Conservation (phyloP, 1,140 invertebrate genomes). For the Nixonia krombeini region DNA sequence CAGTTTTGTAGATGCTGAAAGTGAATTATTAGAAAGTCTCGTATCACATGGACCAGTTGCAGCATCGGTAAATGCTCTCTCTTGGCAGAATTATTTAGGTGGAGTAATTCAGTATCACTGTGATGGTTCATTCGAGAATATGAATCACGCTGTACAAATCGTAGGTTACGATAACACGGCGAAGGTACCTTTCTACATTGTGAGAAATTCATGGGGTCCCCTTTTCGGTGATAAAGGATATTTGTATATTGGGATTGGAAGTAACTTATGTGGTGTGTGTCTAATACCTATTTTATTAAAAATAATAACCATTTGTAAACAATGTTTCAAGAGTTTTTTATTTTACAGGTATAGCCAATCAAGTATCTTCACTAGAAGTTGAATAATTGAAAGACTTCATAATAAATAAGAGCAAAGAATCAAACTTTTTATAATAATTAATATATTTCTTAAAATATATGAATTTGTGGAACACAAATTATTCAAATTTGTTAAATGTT, state of each 20-base stretch:
- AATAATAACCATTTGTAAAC: conserved; percentile 19
- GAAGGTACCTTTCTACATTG: conserved; percentile 85
- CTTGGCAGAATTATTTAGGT: conserved; percentile 91
- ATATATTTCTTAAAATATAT: no score
- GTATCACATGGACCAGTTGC: conserved; percentile 82
- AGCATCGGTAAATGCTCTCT: conserved; percentile 85
- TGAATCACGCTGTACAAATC: conserved; percentile 90
- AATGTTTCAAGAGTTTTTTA: no score
- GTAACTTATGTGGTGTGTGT: conserved; percentile 88
- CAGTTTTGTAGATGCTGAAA: conserved; percentile 79
- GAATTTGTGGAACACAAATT: no score
- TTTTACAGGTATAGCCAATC: conserved; percentile 67
- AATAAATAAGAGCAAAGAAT: no score
- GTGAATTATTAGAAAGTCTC: conserved; percentile 76
- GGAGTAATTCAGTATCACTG: conserved; percentile 90
- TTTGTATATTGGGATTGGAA: conserved; percentile 82
- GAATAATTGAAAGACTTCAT: no score
- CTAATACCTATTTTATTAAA: no score
- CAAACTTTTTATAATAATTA: no score
- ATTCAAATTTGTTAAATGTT: no score
- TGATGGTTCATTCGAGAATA: conserved; percentile 73
- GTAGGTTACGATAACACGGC: conserved; percentile 86
- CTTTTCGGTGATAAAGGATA: conserved; percentile 85
- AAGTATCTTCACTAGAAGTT: conserved; percentile 67
- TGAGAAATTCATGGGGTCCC: conserved; percentile 88